Percentiles rank a stretch among this genome's conserved stretches.
Conservation (phyloP, 2,113 vertebrate genomes). For the Corythornis vintsioides region DNA sequence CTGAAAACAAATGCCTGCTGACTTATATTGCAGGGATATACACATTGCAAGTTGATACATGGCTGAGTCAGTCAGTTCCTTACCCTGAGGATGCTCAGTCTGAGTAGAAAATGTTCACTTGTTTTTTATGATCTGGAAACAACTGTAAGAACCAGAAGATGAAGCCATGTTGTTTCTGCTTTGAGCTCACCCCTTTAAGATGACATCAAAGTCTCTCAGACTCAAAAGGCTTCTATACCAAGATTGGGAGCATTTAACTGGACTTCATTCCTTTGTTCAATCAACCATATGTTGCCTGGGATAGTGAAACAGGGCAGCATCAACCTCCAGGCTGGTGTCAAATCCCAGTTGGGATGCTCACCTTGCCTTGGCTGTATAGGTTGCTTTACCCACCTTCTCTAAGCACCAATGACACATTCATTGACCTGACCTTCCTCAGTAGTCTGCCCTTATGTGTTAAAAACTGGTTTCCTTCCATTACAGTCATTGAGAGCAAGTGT, state of each 20-base stretch:
- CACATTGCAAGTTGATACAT: slow-evolving; percentile 7
- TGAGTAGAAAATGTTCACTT: not conserved
- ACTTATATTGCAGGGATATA: not conserved
- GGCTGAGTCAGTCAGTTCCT: not conserved
- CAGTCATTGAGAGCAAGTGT: not conserved
- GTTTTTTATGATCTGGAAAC: not conserved
- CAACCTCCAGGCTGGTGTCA: not conserved
- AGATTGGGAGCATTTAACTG: not conserved
- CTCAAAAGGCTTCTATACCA: not conserved
- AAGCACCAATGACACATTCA: not conserved
- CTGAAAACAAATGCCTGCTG: slow-evolving; percentile 24
- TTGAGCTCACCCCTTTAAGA: not conserved
- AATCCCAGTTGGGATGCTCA: not conserved
- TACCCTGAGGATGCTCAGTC: not conserved
- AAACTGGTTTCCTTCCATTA: not conserved
- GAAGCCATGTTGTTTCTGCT: not conserved
- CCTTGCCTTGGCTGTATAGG: not conserved
- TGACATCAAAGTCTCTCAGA: not conserved
- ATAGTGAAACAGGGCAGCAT: not conserved
- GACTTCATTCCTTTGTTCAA: not conserved
- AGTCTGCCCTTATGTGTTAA: not conserved
- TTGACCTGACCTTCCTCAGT: not conserved
- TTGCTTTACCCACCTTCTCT: not conserved
- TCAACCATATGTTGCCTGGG: rapidly evolving
- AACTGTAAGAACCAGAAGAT: not conserved